phyloP scores from a whole-genome alignment of 2,113 vertebrate species.

The Oreochromis niloticus region DNA sequence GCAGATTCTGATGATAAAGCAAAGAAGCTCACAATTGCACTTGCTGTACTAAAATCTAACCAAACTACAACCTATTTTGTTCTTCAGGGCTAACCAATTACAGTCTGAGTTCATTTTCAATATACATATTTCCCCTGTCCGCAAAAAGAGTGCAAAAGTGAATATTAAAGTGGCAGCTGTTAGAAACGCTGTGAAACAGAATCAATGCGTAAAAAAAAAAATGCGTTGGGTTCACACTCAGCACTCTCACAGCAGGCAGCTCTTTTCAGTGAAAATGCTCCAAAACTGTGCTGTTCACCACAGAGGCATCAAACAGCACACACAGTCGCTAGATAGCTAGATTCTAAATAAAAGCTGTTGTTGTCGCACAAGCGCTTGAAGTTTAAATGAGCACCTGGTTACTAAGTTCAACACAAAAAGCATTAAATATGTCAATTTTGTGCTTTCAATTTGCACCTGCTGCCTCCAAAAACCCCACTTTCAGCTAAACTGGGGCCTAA shows the following conservation, averaged over 20 bases:
- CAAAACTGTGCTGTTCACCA: neutral
- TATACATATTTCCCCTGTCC: accelerated
- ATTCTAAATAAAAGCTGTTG: neutral
- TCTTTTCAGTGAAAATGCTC: neutral
- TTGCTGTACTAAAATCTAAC: neutral
- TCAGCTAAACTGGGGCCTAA: neutral
- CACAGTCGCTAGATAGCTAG: neutral
- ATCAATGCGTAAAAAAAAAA: neutral
- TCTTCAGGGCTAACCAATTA: neutral
- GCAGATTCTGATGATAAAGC: neutral
- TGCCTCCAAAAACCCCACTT: neutral
- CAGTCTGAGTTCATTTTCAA: neutral
- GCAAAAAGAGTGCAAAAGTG: neutral
- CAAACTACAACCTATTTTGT: neutral
- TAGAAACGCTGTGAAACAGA: neutral
- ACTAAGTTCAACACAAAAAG: neutral
- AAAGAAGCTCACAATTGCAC: neutral
- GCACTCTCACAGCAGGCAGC: neutral
- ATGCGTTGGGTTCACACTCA: neutral
- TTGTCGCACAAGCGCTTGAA: neutral
- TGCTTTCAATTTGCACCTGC: neutral
- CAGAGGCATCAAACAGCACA: neutral
- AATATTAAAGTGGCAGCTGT: neutral
- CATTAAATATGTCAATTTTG: neutral
- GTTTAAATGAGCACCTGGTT: neutral